Percentiles rank a stretch among this genome's conserved stretches.
Conservation (phyloP, 2,797 vertebrate species). For the Pseudochaenichthys georgianus region DNA sequence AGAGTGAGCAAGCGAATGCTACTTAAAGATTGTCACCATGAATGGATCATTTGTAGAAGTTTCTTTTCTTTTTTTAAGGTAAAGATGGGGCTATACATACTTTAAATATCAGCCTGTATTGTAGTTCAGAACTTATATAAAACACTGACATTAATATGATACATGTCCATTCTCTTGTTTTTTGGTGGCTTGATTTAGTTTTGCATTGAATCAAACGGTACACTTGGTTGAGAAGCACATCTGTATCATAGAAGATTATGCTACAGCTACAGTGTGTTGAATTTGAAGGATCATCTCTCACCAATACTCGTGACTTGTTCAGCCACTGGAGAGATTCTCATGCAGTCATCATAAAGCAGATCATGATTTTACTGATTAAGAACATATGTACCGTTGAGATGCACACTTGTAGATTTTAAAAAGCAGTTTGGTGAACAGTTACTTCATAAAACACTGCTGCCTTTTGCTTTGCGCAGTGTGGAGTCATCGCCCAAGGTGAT, state of each 20-base stretch:
- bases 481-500: conserved; percentile 69
- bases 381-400: conserved; percentile 26
- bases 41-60: conserved; percentile 40
- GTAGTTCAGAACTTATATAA: conserved; percentile 69
- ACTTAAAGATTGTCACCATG: conserved; percentile 73
- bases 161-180: conserved; percentile 59
- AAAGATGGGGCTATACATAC: conserved; percentile 53
- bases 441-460: conserved; percentile 59
- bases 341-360: conserved; percentile 24
- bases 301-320: conserved; percentile 24
- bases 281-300: conserved; percentile 40
- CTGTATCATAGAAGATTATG: conserved; percentile 41
- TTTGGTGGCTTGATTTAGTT: conserved; percentile 57
- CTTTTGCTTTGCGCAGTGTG: conserved; percentile 69
- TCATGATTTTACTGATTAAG: conserved; percentile 40
- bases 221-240: conserved; percentile 47
- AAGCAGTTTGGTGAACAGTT: conserved; percentile 56
- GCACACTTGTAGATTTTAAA: conserved; percentile 45
- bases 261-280: conserved; percentile 39
- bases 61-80: conserved; percentile 54
- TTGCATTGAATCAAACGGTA: conserved; percentile 49
- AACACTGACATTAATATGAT: conserved; percentile 66
- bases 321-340: conserved; percentile 27
- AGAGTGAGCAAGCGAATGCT: conserved; percentile 52
- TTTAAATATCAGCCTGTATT: conserved; percentile 71